Conservation (phyloP, 2,888 invertebrate species). For the Peribatodes rhomboidaria region DNA sequence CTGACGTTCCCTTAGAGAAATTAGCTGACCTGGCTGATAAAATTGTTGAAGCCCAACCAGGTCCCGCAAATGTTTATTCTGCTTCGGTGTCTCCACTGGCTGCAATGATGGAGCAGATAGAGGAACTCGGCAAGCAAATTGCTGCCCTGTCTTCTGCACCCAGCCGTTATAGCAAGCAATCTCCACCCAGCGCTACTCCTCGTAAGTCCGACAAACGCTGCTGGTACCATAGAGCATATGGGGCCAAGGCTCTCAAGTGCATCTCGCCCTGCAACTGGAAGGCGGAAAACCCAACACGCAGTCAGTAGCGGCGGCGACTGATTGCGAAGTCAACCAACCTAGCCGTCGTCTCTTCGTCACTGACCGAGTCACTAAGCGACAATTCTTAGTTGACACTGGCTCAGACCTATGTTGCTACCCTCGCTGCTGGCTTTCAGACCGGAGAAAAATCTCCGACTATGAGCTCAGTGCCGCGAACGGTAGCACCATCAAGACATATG, state of each 20-base stretch:
- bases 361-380: neutral
- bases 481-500: constrained; percentile 38
- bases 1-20: neutral
- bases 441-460: no score
- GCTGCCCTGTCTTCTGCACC: no score
- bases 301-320: constrained; percentile 37
- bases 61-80: neutral
- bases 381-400: no score
- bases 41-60: neutral
- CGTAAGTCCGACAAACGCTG: no score
- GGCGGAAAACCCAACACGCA: constrained; percentile 15
- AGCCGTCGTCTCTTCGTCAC: neutral
- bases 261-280: constrained; percentile 42
- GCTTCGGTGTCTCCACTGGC: neutral
- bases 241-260: constrained; percentile 21
- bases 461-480: no score
- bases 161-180: neutral
- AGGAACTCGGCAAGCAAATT: no score
- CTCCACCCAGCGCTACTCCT: neutral
- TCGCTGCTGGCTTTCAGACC: no score
- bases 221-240: neutral
- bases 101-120: neutral
- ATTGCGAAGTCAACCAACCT: no score
- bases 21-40: no score
- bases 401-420: no score